Evolutionary conservation across 2,113 vertebrate species (phyloP), one percentile per base, ranked within the genome.

Genomic region (Coryphaenoides rupestris): DNA sequence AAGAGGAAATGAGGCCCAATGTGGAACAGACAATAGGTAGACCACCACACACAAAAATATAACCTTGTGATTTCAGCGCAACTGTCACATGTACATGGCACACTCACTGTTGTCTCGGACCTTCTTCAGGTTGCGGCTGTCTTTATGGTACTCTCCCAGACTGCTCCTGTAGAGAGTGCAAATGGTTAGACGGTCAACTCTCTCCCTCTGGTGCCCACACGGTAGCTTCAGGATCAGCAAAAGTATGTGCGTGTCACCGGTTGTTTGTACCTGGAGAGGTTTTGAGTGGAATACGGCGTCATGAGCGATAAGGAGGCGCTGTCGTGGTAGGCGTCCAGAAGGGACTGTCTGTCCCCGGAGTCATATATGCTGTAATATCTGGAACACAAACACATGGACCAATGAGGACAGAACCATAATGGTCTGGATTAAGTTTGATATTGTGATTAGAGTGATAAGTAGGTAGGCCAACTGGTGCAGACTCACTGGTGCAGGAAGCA

Each of bases 261-360:
- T n/a, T 66, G 2, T 50, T 59, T 45, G 63, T 59, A 96, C 95
- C 93, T 93, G 19, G 90, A 84, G 2, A 90, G 89, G 76, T 92
- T 93, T 59, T 92, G 92, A 24, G 72, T 76, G 4, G 82, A 69
- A 70, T 81, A 88, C 0, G 94, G 92, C 28, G 92, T 92, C 69
- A 91, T 93, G 28, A 96, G 77, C 0, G 95, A 96, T 58, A 95
- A 94, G 28, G 91, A 93, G 9, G 95, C 93, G 0, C 90, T 91
- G 22, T 96, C 93, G 28, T 96, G 94, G 78, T 97, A 97, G 26
- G 94, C 94, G 0, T 96, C 91, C n/a, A 97, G 81, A 9, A 96
- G 89, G 0, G 90, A 89, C 67, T 96, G 94, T 46, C 95, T 85
- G 83, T 95, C 84, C 33, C 89, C 92, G 0, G 95, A 93, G 84